These are phyloP conservation scores for Podocnemis expansa DNA, from an alignment of 2,113 vertebrate genomes.

Conservation along the genomic window DNA sequence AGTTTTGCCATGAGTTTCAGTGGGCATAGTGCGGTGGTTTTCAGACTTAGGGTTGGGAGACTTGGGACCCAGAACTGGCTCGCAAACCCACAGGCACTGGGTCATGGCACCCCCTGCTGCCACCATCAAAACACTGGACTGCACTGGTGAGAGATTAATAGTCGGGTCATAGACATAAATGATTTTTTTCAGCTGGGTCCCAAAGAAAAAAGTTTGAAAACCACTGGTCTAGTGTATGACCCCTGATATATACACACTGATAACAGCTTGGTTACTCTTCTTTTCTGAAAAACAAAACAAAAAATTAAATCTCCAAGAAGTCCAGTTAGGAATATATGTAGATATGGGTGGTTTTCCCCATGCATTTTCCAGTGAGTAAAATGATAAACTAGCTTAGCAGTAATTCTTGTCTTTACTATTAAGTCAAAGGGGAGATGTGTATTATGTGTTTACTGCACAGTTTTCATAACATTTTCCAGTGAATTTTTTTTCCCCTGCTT, in stretches of 20 bases:
- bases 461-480: background rate
- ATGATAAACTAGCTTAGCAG: no score
- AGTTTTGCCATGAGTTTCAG: background rate
- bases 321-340: background rate
- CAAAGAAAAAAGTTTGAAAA: no score
- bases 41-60: no score
- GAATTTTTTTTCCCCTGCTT: background rate
- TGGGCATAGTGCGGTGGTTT: no score
- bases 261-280: background rate
- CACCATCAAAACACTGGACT: no score
- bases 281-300: background rate
- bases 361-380: background rate
- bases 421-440: conserved; percentile 17
- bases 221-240: background rate
- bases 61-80: no score
- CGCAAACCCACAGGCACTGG: no score
- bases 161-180: no score
- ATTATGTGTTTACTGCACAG: background rate
- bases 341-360: background rate
- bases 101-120: no score
- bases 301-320: background rate
- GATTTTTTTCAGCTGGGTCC: no score
- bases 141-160: no score
- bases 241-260: background rate
- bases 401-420: background rate